These are phyloP conservation scores for Hemitrygon akajei DNA, from an alignment of 2,797 vertebrate genomes.

Conservation along the genomic window DNA sequence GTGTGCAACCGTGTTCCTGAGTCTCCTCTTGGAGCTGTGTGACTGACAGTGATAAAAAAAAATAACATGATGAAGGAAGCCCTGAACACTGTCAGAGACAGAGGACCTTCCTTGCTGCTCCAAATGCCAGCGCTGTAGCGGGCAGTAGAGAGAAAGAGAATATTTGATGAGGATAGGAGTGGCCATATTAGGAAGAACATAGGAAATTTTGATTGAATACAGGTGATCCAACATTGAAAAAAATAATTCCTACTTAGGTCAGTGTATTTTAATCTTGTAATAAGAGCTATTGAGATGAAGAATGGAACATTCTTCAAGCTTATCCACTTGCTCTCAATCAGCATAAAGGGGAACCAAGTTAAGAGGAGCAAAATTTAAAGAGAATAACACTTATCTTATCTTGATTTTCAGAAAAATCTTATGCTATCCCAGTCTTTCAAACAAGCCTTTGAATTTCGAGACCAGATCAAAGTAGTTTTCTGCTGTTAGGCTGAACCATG, in stretches of 20 bases:
- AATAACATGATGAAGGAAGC: too few species aligned
- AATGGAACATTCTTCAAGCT: not conserved
- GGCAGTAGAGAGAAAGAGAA: too few species aligned
- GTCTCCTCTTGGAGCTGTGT: too few species aligned
- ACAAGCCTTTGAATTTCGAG: not conserved
- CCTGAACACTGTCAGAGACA: too few species aligned
- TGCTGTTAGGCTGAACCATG: not conserved
- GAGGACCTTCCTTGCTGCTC: too few species aligned
- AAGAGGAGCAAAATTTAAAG: not conserved
- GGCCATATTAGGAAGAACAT: not conserved
- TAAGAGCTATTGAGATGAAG: not conserved
- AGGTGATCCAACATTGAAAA: not conserved
- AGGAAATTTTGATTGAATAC: not conserved
- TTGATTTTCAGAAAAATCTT: not conserved
- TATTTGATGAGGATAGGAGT: not conserved
- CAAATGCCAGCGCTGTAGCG: too few species aligned
- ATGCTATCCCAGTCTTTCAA: not conserved
- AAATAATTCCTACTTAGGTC: not conserved
- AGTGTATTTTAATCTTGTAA: not conserved
- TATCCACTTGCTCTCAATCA: not conserved
- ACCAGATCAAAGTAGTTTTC: not conserved
- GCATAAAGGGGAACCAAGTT: not conserved
- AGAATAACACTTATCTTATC: not conserved
- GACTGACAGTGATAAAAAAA: too few species aligned
- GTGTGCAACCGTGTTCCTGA: too few species aligned